These are phyloP conservation scores for Hippolais icterina DNA, from an alignment of 2,113 vertebrate species.

Conservation along the genomic window DNA sequence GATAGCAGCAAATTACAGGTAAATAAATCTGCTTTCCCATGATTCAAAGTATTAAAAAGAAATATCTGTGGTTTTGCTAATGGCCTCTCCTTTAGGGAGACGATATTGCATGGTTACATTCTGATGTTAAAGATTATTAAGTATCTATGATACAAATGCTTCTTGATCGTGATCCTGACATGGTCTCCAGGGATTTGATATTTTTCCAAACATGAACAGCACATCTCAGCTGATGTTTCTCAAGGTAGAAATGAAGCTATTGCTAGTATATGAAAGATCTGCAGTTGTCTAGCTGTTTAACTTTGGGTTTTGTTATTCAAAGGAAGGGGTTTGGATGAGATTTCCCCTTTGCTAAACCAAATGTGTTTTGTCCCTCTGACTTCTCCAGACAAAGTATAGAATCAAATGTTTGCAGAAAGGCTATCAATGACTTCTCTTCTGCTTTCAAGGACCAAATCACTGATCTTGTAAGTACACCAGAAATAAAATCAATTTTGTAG, in stretches of 20 bases:
- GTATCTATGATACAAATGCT: neutral
- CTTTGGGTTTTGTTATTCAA: neutral
- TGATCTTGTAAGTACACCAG: conserved; percentile 74
- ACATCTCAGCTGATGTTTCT: neutral
- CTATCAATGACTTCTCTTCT: conserved; percentile 73
- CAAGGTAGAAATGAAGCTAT: neutral
- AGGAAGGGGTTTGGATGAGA: neutral
- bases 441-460: conserved; percentile 79
- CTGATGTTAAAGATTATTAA: neutral
- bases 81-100: neutral
- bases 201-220: neutral
- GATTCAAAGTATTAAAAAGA: neutral
- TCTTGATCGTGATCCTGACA: neutral
- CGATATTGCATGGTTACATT: neutral
- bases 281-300: neutral
- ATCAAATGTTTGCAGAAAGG: conserved; percentile 66
- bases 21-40: conserved; percentile 17
- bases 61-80: neutral
- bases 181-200: neutral
- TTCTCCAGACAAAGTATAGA: conserved; percentile 76
- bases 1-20: conserved; percentile 72
- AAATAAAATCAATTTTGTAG: neutral
- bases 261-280: neutral
- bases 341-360: neutral
- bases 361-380: neutral